These are phyloP conservation scores for Oophaga sylvatica DNA, from an alignment of 2,797 vertebrate species.

Conservation along the genomic window DNA sequence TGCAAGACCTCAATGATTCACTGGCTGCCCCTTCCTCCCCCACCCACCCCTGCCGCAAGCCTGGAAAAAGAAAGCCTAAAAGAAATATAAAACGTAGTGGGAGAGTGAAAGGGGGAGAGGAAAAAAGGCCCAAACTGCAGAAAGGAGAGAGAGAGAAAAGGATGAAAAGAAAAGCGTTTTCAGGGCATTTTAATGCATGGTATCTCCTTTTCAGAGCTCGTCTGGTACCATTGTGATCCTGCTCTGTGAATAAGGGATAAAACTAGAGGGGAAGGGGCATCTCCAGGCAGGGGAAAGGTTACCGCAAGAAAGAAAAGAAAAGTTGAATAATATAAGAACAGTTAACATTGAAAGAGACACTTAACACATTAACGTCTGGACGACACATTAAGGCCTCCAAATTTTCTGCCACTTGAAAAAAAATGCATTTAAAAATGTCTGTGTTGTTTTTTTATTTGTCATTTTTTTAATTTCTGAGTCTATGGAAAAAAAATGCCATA, in stretches of 20 bases:
- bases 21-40: conserved; percentile 66
- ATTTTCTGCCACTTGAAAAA: no score
- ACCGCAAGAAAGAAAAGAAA: conserved; percentile 21
- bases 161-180: conserved; percentile 61
- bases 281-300: conserved; percentile 11
- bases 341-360: not conserved
- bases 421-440: no score
- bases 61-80: conserved; percentile 72
- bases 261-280: conserved; percentile 35
- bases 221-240: conserved; percentile 49
- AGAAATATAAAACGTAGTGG: conserved; percentile 67
- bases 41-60: conserved; percentile 72
- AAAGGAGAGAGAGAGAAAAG: conserved; percentile 64
- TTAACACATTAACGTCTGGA: conserved; percentile 42
- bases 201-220: conserved; percentile 48
- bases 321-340: conserved; percentile 30
- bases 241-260: conserved; percentile 33
- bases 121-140: conserved; percentile 63
- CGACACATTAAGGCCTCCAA: not conserved
- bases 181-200: conserved; percentile 41
- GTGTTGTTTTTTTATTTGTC: no score
- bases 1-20: conserved; percentile 65
- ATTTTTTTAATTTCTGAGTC: no score
- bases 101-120: conserved; percentile 63
- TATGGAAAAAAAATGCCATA: no score